phyloP scores from a whole-genome alignment of 2,113 vertebrate species.

The Tragelaphus buxtoni region DNA sequence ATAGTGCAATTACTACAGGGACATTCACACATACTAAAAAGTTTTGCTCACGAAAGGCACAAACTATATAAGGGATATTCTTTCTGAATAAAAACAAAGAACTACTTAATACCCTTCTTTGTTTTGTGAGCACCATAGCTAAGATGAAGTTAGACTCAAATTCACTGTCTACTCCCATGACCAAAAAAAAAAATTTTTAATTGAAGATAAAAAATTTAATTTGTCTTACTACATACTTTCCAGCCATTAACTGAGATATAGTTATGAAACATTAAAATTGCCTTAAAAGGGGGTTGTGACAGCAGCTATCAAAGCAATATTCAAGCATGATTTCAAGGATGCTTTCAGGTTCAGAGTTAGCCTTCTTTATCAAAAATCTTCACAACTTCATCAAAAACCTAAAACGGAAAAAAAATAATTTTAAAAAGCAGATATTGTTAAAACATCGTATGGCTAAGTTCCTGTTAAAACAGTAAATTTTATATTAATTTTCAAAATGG shows the following conservation, averaged over 20 bases:
- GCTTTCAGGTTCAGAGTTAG: slow-evolving; percentile 74
- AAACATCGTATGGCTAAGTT: slow-evolving; percentile 10
- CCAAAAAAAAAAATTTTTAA: not conserved
- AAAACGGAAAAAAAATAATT: slow-evolving; percentile 71
- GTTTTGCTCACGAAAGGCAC: slow-evolving; percentile 64
- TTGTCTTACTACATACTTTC: slow-evolving; percentile 71
- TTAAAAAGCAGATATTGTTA: slow-evolving; percentile 2
- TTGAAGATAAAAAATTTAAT: slow-evolving; percentile 59
- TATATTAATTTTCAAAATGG: slow-evolving; percentile 43
- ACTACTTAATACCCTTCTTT: slow-evolving; percentile 61
- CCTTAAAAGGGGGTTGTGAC: slow-evolving; percentile 74
- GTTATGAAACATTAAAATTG: slow-evolving; percentile 77
- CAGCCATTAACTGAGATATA: slow-evolving; percentile 73
- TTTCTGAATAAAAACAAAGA: slow-evolving; percentile 53
- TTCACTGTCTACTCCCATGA: slow-evolving; percentile 52
- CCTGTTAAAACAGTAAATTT: not conserved
- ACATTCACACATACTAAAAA: slow-evolving; percentile 56
- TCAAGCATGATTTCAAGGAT: slow-evolving; percentile 78
- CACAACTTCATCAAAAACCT: slow-evolving; percentile 96
- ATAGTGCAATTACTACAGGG: not conserved
- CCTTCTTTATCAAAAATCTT: slow-evolving; percentile 91
- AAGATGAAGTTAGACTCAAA: slow-evolving; percentile 62
- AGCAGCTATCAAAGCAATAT: slow-evolving; percentile 83
- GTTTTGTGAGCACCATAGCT: slow-evolving; percentile 66
- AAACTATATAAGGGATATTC: slow-evolving; percentile 55